phyloP scores from a whole-genome alignment of 2,888 invertebrate species.

The Apodemia zela region DNA sequence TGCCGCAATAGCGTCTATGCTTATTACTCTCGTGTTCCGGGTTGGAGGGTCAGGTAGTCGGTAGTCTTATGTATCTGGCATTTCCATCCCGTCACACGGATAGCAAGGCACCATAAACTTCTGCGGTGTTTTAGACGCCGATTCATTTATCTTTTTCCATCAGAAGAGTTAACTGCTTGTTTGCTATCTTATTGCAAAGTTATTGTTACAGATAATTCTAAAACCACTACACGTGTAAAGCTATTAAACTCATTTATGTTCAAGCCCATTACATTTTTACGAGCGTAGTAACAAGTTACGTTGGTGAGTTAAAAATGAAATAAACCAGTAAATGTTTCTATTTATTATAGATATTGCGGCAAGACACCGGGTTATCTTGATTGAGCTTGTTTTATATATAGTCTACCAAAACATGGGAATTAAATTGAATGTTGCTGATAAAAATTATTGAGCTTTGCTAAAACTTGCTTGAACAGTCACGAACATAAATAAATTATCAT shows the following conservation, averaged over 20 bases:
- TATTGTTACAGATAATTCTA: no score
- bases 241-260: neutral
- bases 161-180: neutral
- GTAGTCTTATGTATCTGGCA: no score
- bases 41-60: no score
- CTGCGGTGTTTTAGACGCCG: no score
- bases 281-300: neutral
- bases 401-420: neutral
- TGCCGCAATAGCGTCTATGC: no score
- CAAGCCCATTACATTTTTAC: neutral
- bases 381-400: neutral
- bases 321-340: neutral
- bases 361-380: neutral
- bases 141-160: no score
- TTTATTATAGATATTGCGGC: neutral
- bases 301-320: neutral
- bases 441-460: neutral
- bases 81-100: no score
- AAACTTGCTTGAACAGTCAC: neutral
- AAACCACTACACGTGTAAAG: neutral
- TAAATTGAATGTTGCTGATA: neutral
- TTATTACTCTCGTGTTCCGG: no score
- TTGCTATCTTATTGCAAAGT: slow-evolving; percentile 5
- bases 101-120: no score
- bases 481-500: no score